Percentiles rank a stretch among this genome's conserved stretches.
phyloP scores from a whole-genome alignment of 1,140 invertebrate genomes.

The Asobara japonica region DNA sequence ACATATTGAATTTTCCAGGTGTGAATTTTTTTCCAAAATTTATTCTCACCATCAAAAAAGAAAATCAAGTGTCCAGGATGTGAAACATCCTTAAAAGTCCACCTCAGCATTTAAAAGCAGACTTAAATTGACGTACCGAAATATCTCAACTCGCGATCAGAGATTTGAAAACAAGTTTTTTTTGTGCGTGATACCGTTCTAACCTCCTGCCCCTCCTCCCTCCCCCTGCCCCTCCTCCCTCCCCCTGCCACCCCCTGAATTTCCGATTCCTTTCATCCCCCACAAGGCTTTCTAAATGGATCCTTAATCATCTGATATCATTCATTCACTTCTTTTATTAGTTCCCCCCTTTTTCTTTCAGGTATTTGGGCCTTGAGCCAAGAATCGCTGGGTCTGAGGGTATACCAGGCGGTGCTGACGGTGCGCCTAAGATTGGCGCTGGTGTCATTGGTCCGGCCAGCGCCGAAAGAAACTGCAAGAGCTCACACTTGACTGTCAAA shows the following conservation, averaged over 20 bases:
- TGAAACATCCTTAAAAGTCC: too few relatives aligned
- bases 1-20: too few relatives aligned
- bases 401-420: conserved; percentile 41
- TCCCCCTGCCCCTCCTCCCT: not conserved
- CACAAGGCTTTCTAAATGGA: conserved; percentile 4
- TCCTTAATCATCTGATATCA: not conserved
- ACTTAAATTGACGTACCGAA: too few relatives aligned
- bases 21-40: too few relatives aligned
- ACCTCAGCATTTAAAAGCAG: too few relatives aligned
- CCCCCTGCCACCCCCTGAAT: not conserved
- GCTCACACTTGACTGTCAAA: conserved; percentile 59
- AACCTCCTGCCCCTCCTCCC: not conserved
- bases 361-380: conserved; percentile 61
- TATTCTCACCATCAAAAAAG: too few relatives aligned
- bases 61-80: too few relatives aligned
- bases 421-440: conserved; percentile 48
- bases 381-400: conserved; percentile 47
- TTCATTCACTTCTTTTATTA: conserved; percentile 6
- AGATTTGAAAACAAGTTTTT: too few relatives aligned
- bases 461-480: conserved; percentile 64
- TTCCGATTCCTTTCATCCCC: not conserved
- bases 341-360: conserved; percentile 43
- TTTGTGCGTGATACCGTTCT: too few relatives aligned
- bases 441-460: conserved; percentile 63
- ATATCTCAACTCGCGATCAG: too few relatives aligned